phyloP scores from a whole-genome alignment of 2,797 vertebrate species.

The Alosa sapidissima region DNA sequence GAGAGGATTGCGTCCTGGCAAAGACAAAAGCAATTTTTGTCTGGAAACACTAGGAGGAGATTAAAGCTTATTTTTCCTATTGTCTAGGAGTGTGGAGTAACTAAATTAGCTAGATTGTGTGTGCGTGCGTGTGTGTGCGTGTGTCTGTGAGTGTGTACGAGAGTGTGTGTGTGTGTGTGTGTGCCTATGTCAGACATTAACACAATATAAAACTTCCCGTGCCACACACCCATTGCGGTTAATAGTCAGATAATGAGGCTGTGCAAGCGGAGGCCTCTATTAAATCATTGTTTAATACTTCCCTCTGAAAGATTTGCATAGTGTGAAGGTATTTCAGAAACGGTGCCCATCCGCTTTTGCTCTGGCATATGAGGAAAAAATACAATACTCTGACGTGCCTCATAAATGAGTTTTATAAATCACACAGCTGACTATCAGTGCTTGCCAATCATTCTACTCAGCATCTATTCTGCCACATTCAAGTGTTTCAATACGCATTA shows the following conservation, averaged over 20 bases:
- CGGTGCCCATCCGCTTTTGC: slow-evolving; percentile 63
- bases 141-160: slow-evolving; percentile 36
- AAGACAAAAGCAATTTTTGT: slow-evolving; percentile 51
- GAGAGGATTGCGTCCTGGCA: slow-evolving; percentile 53
- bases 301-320: slow-evolving; percentile 62
- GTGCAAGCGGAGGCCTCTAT: slow-evolving; percentile 75
- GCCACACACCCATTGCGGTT: slow-evolving; percentile 66
- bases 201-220: slow-evolving; percentile 69
- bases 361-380: slow-evolving; percentile 45
- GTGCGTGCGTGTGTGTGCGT: slow-evolving; percentile 38
- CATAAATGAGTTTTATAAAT: slow-evolving; percentile 12
- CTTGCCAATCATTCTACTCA: slow-evolving; percentile 16
- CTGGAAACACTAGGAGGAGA: slow-evolving; percentile 59
- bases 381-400: not conserved
- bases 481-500: not conserved
- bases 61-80: slow-evolving; percentile 70
- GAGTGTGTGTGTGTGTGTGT: slow-evolving; percentile 29
- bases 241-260: slow-evolving; percentile 83
- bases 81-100: slow-evolving; percentile 63
- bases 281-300: slow-evolving; percentile 80
- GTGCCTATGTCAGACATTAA: slow-evolving; percentile 65
- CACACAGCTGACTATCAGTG: slow-evolving; percentile 3
- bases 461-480: not conserved
- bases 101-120: slow-evolving; percentile 72
- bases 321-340: slow-evolving; percentile 59